Evolutionary conservation across 2,888 invertebrate genomes (phyloP), one percentile per base, ranked within the genome.

Genomic region (Athetis lepigone): DNA sequence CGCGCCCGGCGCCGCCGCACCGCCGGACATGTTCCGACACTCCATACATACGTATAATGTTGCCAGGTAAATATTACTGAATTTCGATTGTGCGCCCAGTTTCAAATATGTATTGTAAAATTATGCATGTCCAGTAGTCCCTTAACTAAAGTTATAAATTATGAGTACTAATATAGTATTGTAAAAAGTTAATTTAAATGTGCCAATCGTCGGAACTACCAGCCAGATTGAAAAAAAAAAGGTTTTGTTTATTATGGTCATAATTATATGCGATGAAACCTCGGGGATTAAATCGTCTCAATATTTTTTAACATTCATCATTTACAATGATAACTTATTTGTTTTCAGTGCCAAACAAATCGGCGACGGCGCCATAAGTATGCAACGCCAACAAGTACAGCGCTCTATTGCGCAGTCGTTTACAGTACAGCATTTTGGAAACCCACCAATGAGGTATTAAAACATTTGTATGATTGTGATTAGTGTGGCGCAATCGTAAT

Each of bases 1-100:
- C 18, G 63, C 63, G 9, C 63, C 63, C 75, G 90, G 81, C 62
- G 88, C 89, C 8, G 97, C 96, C 77, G 96, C 96, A 59, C 96
- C 96, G 45, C 96, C 96, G 60, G 98, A 98, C 83, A 97, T 98
- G 90, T 96, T 98, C 90, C 96, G 98, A 50, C 98, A 98, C 91
- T 98, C 98, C 4, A 96, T 98, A 84, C 98, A 98, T 88, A 96
- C 97, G 5, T 97, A 97, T 88, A 97, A 97, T 92, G 91, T 94
- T 63, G 91, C 94, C 75, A 93, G 94, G 95, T 93, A 84, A 33
- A 29, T 13, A 33, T 13, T 13, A 33, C 4, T 13, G 13, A 13
- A 3, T 33, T 33, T 33, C 55, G 29, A 25, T 63, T 43, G 23
- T 23, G 55, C 5, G 27, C 13, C 55, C 45, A 45, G 67, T 60